Percentiles rank a stretch among this genome's conserved stretches.
These are phyloP conservation scores for Haemorhous mexicanus DNA, from an alignment of 2,113 vertebrate genomes.

Conservation along the genomic window DNA sequence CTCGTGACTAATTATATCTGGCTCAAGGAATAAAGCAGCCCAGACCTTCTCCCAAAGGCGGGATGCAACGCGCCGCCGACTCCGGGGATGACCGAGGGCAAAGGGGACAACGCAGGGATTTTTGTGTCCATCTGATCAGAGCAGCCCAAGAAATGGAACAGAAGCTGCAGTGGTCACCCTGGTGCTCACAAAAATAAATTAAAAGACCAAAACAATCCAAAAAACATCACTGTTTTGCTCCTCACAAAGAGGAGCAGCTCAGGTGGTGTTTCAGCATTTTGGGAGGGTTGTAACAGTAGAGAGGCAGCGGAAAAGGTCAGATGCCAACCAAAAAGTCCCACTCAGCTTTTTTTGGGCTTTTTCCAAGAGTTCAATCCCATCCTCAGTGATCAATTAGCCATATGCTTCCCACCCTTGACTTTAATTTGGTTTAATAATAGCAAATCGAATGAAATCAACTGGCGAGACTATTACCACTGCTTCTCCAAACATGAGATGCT, in stretches of 20 bases:
- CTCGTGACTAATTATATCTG: neutral
- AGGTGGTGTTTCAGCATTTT: neutral
- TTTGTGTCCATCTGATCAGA: neutral
- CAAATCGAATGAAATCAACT: neutral
- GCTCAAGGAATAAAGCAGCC: slow-evolving; percentile 16
- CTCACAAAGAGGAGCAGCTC: neutral
- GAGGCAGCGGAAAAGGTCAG: neutral
- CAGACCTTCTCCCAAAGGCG: neutral
- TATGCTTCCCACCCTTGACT: neutral
- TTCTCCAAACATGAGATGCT: neutral
- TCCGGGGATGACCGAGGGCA: accelerated
- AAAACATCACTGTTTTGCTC: accelerated
- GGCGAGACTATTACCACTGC: neutral
- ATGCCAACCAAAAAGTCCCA: neutral
- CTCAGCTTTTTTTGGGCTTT: neutral
- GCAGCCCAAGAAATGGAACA: neutral
- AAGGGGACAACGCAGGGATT: accelerated
- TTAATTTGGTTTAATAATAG: neutral
- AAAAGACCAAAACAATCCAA: neutral
- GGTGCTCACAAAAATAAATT: neutral
- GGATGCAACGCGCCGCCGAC: accelerated
- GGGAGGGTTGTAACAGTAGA: neutral
- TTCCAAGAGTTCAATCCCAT: neutral
- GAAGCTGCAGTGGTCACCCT: neutral
- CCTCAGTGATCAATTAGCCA: neutral